Conservation (phyloP, 2,113 vertebrate genomes). For the Arenaria interpres region DNA sequence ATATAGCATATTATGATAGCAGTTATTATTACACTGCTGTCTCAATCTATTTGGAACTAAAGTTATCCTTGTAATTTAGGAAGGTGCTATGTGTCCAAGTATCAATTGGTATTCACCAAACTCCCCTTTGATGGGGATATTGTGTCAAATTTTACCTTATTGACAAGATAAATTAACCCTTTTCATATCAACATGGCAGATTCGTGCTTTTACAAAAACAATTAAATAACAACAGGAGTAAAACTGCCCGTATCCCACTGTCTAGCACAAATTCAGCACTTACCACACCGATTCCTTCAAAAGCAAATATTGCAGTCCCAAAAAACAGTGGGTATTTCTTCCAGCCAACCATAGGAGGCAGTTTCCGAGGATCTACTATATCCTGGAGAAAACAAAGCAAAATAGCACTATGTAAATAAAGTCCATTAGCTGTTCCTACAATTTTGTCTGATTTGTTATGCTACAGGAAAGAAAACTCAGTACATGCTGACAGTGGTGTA, state of each 20-base stretch:
- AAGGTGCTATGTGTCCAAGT: not conserved
- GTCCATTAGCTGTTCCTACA: not conserved
- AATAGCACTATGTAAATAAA: not conserved
- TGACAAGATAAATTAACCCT: not conserved
- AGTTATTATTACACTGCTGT: not conserved
- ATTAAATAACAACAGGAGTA: not conserved
- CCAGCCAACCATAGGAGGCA: constrained; percentile 79
- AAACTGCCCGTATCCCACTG: not conserved
- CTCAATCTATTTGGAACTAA: not conserved
- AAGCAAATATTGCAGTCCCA: constrained; percentile 88
- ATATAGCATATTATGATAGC: not conserved
- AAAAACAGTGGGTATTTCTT: constrained; percentile 87
- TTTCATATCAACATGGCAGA: not conserved
- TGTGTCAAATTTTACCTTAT: not conserved
- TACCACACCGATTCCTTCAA: constrained; percentile 90
- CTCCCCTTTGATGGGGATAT: not conserved
- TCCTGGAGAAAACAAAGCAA: constrained; percentile 65
- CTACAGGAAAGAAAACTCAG: not conserved
- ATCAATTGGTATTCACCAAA: not conserved
- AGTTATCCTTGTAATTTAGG: not conserved
- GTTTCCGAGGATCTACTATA: constrained; percentile 73
- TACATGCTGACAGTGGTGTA: not conserved
- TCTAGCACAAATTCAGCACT: constrained; percentile 23
- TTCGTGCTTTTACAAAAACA: not conserved
- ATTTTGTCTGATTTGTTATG: not conserved